These are phyloP conservation scores for Lytechinus pictus DNA, from an alignment of 35 echinoderm and acorn worm species.

Conservation along the genomic window DNA sequence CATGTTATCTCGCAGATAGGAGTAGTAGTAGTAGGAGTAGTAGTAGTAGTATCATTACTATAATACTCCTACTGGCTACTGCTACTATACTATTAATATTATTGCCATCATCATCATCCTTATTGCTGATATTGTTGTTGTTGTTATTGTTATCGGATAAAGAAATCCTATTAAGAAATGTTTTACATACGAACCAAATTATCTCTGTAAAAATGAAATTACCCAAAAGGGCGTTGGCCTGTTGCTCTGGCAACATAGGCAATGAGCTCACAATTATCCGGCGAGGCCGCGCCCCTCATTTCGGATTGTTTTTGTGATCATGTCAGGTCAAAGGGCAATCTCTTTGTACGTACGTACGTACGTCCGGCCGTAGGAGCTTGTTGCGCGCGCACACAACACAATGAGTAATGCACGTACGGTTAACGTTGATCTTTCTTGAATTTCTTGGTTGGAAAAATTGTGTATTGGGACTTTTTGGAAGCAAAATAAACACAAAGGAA, in stretches of 20 bases:
- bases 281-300: not conserved
- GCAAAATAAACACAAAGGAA: not conserved
- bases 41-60: no score
- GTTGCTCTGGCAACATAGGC: constrained; percentile 14
- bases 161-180: no score
- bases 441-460: not conserved
- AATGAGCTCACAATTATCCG: not conserved
- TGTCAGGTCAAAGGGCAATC: not conserved
- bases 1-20: no score
- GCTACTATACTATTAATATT: no score
- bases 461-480: not conserved
- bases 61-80: no score
- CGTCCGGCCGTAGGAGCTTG: not conserved
- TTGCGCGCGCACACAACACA: not conserved
- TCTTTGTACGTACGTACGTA: not conserved
- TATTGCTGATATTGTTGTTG: no score
- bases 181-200: no score
- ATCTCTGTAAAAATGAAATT: no score
- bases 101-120: no score
- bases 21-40: no score
- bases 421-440: not conserved
- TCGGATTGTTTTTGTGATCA: constrained; percentile 31
- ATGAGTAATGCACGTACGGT: not conserved
- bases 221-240: not conserved
- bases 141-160: no score